phyloP scores from a whole-genome alignment of 2,797 vertebrate species.

The Dermochelys coriacea region DNA sequence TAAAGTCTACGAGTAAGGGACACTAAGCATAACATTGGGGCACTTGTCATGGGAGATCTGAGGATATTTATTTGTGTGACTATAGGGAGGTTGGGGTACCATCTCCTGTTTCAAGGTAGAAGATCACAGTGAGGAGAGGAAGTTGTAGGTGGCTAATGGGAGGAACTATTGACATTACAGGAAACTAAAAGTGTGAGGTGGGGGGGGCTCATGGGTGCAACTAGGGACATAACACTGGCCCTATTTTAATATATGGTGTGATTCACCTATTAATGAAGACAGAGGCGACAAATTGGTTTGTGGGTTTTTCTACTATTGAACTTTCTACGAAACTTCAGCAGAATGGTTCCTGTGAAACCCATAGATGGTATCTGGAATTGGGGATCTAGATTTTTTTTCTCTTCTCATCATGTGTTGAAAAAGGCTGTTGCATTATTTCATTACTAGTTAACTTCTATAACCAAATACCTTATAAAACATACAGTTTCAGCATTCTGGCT shows the following conservation, averaged over 20 bases:
- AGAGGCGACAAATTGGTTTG: fast-evolving
- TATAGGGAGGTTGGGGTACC: not conserved
- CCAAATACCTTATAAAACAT: not conserved
- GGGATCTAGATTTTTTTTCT: not conserved
- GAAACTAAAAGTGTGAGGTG: not conserved
- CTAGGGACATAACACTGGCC: not conserved
- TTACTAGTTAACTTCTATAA: constrained; percentile 39
- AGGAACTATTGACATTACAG: not conserved
- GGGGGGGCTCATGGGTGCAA: not conserved
- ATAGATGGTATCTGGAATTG: not conserved
- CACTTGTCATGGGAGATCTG: not conserved
- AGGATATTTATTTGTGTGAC: not conserved
- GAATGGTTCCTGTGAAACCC: constrained; percentile 8
- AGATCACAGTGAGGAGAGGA: not conserved
- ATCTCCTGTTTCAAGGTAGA: not conserved
- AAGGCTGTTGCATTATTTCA: constrained; percentile 43
- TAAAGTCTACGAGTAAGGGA: not conserved
- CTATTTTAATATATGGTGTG: not conserved
- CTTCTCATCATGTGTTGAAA: not conserved
- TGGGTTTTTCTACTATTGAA: not conserved
- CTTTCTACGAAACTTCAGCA: not conserved
- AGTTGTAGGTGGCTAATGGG: not conserved
- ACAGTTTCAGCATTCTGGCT: not conserved
- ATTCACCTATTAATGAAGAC: not conserved
- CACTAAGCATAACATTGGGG: fast-evolving